phyloP scores from a whole-genome alignment of 2,113 vertebrate species.

The Lophura nycthemera region DNA sequence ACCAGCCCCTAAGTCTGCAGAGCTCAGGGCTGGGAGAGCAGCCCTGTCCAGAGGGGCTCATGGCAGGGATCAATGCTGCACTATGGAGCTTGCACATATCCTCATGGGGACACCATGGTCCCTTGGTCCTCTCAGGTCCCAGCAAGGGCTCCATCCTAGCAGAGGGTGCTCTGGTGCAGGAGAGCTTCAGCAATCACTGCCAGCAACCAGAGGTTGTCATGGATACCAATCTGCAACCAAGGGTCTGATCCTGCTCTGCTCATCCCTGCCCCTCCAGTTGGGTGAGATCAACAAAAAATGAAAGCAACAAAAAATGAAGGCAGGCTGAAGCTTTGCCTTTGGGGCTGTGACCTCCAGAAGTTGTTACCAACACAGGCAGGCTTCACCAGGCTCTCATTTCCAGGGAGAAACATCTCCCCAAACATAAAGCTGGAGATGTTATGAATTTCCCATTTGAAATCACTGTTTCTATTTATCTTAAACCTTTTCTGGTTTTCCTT shows the following conservation, averaged over 20 bases:
- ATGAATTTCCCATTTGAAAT: neutral
- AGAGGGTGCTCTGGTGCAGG: neutral
- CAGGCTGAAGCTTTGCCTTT: neutral
- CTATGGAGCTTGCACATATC: accelerated
- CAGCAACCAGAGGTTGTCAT: neutral
- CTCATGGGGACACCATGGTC: neutral
- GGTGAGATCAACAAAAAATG: neutral
- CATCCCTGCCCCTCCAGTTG: neutral
- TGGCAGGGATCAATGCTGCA: accelerated
- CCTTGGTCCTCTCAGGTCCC: neutral
- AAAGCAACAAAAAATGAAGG: neutral
- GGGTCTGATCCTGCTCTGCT: neutral
- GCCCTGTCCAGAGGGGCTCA: neutral
- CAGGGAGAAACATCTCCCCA: neutral
- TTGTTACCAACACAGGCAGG: neutral
- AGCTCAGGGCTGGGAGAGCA: neutral
- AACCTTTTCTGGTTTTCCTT: neutral
- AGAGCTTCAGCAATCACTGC: neutral
- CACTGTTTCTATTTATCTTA: neutral
- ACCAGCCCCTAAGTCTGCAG: neutral
- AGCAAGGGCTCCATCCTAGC: neutral
- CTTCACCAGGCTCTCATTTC: neutral
- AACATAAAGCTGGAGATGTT: neutral
- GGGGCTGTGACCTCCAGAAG: neutral
- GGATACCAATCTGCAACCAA: neutral